These are phyloP conservation scores for Acromyrmex heyeri DNA, from an alignment of 1,140 invertebrate species.

Conservation along the genomic window DNA sequence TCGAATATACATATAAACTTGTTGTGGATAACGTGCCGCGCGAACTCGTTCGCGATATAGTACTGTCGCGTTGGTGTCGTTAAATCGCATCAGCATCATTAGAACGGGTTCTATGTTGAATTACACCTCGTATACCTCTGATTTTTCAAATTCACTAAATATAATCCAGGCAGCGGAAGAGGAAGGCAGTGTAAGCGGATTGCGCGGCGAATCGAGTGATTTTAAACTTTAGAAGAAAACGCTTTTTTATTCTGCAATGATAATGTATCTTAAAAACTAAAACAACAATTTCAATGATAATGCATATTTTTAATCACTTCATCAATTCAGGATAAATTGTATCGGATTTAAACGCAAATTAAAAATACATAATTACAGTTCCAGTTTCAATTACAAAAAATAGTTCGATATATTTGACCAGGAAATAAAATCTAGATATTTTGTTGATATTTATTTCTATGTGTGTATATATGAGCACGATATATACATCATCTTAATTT, in stretches of 20 bases:
- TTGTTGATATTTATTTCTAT: slow-evolving; percentile 6
- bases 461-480: neutral
- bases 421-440: neutral
- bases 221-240: neutral
- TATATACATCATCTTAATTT: neutral
- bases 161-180: neutral
- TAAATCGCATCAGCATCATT: slow-evolving; percentile 50
- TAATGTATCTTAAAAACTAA: neutral
- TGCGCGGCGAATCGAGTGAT: neutral
- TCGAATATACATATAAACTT: slow-evolving; percentile 57
- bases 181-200: neutral
- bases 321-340: neutral
- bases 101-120: slow-evolving; percentile 28
- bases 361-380: neutral
- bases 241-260: neutral
- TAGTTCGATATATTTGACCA: neutral
- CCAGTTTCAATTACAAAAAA: slow-evolving; percentile 11
- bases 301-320: neutral
- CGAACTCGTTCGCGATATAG: slow-evolving; percentile 11
- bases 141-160: slow-evolving; percentile 20
- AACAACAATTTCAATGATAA: neutral
- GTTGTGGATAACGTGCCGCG: slow-evolving; percentile 56
- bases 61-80: slow-evolving; percentile 21
- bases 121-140: neutral
- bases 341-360: neutral